Conservation (phyloP, 2,888 invertebrate genomes). For the Belgica antarctica region DNA sequence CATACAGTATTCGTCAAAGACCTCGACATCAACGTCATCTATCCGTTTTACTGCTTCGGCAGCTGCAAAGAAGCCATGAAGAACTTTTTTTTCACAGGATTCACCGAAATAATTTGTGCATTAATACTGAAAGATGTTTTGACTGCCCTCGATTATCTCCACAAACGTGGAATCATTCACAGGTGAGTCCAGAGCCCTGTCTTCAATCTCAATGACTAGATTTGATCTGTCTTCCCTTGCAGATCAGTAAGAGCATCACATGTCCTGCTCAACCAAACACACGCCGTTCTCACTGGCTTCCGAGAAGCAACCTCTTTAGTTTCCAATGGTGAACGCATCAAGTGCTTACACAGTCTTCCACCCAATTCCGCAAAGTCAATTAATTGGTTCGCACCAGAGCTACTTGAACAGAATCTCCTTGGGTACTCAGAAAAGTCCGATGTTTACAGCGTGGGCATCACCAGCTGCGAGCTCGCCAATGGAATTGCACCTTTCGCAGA, state of each 20-base stretch:
- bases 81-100: slow-evolving; percentile 62
- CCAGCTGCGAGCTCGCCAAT: slow-evolving; percentile 84
- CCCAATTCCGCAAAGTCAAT: slow-evolving; percentile 62
- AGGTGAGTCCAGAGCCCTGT: slow-evolving; percentile 55
- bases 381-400: slow-evolving; percentile 90
- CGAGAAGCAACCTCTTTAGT: slow-evolving; percentile 74
- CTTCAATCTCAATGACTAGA: slow-evolving; percentile 9
- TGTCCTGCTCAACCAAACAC: slow-evolving; percentile 69
- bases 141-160: slow-evolving; percentile 78
- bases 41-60: slow-evolving; percentile 80
- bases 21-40: slow-evolving; percentile 74
- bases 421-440: slow-evolving; percentile 90
- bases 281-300: slow-evolving; percentile 73
- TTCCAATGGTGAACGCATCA: slow-evolving; percentile 67
- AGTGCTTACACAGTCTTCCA: slow-evolving; percentile 73
- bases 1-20: slow-evolving; percentile 73
- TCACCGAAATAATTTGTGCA: slow-evolving; percentile 79
- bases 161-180: slow-evolving; percentile 80
- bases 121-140: slow-evolving; percentile 76
- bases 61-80: slow-evolving; percentile 77
- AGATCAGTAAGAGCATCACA: slow-evolving; percentile 82
- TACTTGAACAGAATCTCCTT: slow-evolving; percentile 81
- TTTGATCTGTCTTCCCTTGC: slow-evolving; percentile 48
- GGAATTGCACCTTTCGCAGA: slow-evolving; percentile 85
- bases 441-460: slow-evolving; percentile 86